Evolutionary conservation across 2,888 invertebrate species (phyloP).

Genomic region (Octodonta nipae): DNA sequence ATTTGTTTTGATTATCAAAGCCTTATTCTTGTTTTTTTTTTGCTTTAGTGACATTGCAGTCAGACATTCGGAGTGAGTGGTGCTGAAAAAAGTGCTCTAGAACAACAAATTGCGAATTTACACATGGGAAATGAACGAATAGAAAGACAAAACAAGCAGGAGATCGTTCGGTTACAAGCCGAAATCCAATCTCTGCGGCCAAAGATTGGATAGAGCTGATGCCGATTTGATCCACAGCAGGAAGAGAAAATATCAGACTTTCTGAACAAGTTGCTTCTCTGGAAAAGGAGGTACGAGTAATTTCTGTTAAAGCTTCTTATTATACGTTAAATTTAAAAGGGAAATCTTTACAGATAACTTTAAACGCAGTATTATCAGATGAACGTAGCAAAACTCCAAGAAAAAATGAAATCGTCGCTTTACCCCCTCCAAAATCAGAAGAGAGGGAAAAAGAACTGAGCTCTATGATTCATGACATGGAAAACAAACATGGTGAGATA

Average conservation of each 20-base stretch:
- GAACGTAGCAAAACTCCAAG: constrained; percentile 26
- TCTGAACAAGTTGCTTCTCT: constrained; percentile 64
- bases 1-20: too few species aligned
- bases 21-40: too few species aligned
- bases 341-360: constrained; percentile 26
- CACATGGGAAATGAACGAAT: constrained; percentile 52
- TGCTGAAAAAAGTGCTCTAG: constrained; percentile 64
- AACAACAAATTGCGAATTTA: constrained; percentile 63
- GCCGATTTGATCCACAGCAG: constrained; percentile 68
- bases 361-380: constrained; percentile 30
- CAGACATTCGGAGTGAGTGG: constrained; percentile 62
- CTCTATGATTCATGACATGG: constrained; percentile 63
- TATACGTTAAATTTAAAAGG: too few species aligned
- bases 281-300: constrained; percentile 70
- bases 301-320: background rate
- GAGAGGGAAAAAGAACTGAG: constrained; percentile 53
- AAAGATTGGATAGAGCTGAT: constrained; percentile 66
- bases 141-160: constrained; percentile 64
- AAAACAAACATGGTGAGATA: constrained; percentile 64
- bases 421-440: constrained; percentile 28
- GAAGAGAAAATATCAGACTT: constrained; percentile 63
- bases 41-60: constrained; percentile 53
- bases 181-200: constrained; percentile 62
- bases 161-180: constrained; percentile 58
- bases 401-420: constrained; percentile 24